Base-by-base conservation (phyloP, 2,113 vertebrate genomes). In the Prochilodus magdalenae region DNA sequence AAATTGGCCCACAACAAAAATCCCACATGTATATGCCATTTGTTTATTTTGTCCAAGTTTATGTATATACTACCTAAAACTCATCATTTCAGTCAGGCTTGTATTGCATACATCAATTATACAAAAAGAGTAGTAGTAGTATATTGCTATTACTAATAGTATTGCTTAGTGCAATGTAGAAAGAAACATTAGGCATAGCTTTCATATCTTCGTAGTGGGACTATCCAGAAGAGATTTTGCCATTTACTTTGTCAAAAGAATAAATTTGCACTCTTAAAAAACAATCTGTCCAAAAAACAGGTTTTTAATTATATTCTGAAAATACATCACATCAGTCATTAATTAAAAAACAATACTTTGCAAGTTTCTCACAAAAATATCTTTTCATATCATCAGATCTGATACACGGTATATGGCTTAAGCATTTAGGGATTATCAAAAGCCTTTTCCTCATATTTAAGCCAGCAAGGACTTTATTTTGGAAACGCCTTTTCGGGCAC, bases 401-500 rank as follows among this genome's bases (percentile, higher is more conserved):
- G 24, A 53, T 14, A 63, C 44, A 57, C 11, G 18, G 18, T 69
- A 72, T 55, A 66, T 55, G 67, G 59, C 77, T 57, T 80, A 18
- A 26, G 29, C 57, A n/a, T 63, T n/a, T 22, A 55, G 7, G 14
- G 18, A 36, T 29, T 63, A 62, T 60, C 53, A 63, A 60, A 75
- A 63, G 44, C 44, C 24, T 75, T 69, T 74, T 29, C 13, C 27
- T 75, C 26, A 59, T 53, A 53, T 47, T 51, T 30, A 11, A 40
- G 18, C 57, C 47, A 33, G 65, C 20, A 33, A 40, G 36, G 66
- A n/a, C 94, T 85, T 92, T 53, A 2, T 0, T 63, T 57, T 49
- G n/a, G 4, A 62, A 60, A 75, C 18, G 10, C 12, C 26, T n/a
- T 47, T 27, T 12, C 59, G 29, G 24, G n/a, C 36, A 65, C 10